Percentiles rank a stretch among this genome's conserved stretches.
Conservation (phyloP, 2,888 invertebrate genomes). For the Aradus depressus region DNA sequence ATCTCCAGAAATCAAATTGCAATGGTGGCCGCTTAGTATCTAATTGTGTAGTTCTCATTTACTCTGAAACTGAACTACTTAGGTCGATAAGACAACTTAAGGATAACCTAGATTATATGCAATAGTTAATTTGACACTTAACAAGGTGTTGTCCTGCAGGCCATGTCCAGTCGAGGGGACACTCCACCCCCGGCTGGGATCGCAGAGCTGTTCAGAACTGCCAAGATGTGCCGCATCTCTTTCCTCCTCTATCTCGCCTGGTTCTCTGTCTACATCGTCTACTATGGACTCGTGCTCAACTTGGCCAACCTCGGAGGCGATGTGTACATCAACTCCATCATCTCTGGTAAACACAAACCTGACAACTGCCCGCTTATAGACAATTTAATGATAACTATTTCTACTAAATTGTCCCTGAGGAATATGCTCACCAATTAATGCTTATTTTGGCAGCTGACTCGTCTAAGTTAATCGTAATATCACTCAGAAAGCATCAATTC, state of each 20-base stretch:
- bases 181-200: slow-evolving; percentile 41
- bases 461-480: too few species aligned
- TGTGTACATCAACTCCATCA: slow-evolving; percentile 50
- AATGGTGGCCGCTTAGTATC: too few species aligned
- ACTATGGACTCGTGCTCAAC: slow-evolving; percentile 65
- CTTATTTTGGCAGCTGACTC: too few species aligned
- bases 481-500: too few species aligned
- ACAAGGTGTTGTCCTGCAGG: background rate
- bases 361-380: background rate
- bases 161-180: slow-evolving; percentile 17
- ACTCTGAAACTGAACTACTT: too few species aligned
- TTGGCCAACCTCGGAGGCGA: slow-evolving; percentile 63
- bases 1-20: too few species aligned
- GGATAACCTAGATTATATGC: background rate
- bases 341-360: slow-evolving; percentile 39
- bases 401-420: too few species aligned
- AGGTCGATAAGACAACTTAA: too few species aligned
- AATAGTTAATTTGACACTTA: background rate
- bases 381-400: background rate
- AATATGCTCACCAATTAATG: too few species aligned
- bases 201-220: slow-evolving; percentile 53
- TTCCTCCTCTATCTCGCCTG: slow-evolving; percentile 59
- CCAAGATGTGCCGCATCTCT: slow-evolving; percentile 52
- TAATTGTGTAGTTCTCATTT: too few species aligned
- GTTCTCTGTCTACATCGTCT: slow-evolving; percentile 66